These are phyloP conservation scores for Notocelia uddmanniana DNA, from an alignment of 2,888 invertebrate genomes.

Conservation along the genomic window DNA sequence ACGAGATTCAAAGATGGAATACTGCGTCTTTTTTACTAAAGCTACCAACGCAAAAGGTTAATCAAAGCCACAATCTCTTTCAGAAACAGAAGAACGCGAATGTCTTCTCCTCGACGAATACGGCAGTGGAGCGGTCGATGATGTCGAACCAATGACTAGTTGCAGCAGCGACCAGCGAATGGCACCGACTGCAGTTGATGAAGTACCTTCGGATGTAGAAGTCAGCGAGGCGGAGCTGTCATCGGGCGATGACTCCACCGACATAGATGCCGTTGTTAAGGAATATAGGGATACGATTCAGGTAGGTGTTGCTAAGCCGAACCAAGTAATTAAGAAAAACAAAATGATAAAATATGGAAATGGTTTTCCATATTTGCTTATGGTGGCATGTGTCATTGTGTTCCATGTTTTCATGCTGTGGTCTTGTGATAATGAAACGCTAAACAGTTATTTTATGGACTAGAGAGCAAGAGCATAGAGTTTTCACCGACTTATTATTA, in stretches of 20 bases:
- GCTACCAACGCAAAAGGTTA: not conserved
- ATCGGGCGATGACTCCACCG: constrained; percentile 88
- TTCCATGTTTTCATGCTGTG: too few relatives aligned
- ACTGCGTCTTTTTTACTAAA: not conserved
- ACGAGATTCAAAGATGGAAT: too few relatives aligned
- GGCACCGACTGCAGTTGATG: constrained; percentile 68
- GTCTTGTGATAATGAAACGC: too few relatives aligned
- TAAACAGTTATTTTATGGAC: too few relatives aligned
- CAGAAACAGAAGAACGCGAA: constrained; percentile 85
- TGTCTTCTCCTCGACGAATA: constrained; percentile 86
- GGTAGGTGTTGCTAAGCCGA: constrained; percentile 65
- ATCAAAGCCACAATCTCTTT: constrained; percentile 46
- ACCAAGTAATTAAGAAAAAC: too few relatives aligned
- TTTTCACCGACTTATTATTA: too few relatives aligned
- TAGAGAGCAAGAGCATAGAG: too few relatives aligned
- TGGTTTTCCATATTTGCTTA: too few relatives aligned
- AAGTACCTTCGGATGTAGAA: constrained; percentile 72
- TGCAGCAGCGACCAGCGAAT: constrained; percentile 65
- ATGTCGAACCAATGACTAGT: constrained; percentile 67
- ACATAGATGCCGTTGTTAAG: constrained; percentile 91
- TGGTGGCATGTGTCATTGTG: too few relatives aligned
- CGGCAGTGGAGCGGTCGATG: constrained; percentile 73
- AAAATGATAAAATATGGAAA: not conserved
- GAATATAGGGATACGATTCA: constrained; percentile 91
- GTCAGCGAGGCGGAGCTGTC: constrained; percentile 86